Base-by-base conservation (phyloP, 2,888 invertebrate species). In the Spilarctia lutea region DNA sequence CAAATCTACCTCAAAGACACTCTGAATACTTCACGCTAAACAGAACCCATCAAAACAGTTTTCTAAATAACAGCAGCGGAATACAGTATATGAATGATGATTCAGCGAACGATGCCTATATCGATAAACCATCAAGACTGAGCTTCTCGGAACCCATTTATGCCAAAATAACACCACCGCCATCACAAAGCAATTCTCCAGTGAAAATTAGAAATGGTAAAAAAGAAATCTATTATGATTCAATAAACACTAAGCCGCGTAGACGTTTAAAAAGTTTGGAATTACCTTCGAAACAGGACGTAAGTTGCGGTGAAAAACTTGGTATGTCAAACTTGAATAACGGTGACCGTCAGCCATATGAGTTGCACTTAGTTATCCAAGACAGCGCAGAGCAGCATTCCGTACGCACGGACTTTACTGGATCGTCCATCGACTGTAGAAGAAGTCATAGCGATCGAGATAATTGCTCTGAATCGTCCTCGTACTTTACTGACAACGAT, bases 401-500 rank as follows among this genome's bases (percentile, higher is more conserved):
- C 93, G 83, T 92, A 74, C 94, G 94, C 78, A 93, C 93, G 76
- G 94, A 95, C 86, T 91, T 92, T 88, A 93, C 94, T 83, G 92
- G 93, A 84, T 94, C 93, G 80, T 93, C 92, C 65, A 89, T 92
- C 81, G 94, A 94, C 91, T 94, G 88, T 86, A 94, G 95, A 92
- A 93, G 94, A 90, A 94, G 93, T 83, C 93, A 94, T 82, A 94
- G 93, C 86, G 95, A 95, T 90, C 92, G 95, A 86, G 96, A 96
- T 93, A 95, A 96, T 92, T 95, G 95, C 88, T 96, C 96, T 74
- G 96, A 96, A 90, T 93, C 96, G 67, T 96, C 96, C 74, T 95
- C 95, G 82, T 95, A 95, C 85, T 88, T 95, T 80, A 96, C 96
- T 74, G 96, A 96, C 88, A 96, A 94, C 86, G 96, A 96, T 83